Evolutionary conservation across 2,113 vertebrate genomes (phyloP).

Genomic region (Xiphias gladius): DNA sequence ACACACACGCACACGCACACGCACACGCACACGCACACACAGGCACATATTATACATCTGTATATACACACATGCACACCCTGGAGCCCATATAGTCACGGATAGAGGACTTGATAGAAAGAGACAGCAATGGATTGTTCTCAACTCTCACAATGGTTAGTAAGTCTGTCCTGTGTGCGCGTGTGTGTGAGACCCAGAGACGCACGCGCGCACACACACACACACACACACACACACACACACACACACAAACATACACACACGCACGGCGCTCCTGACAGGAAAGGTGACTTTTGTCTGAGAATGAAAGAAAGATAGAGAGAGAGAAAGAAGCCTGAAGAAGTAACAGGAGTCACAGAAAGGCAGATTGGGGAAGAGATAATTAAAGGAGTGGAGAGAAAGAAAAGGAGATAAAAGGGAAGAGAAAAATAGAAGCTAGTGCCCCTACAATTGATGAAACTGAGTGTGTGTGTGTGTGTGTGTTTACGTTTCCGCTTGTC

Average conservation of each 20-base stretch:
- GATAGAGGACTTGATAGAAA: constrained; percentile 61
- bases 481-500: constrained; percentile 3
- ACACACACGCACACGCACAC: constrained; percentile 3
- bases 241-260: constrained; percentile 45
- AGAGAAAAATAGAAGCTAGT: neutral
- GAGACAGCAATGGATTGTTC: constrained; percentile 72
- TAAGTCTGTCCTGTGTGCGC: neutral
- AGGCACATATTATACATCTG: constrained; percentile 15
- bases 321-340: neutral
- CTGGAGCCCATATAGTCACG: constrained; percentile 23
- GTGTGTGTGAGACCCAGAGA: constrained; percentile 10
- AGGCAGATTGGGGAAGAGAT: neutral
- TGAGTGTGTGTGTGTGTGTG: neutral
- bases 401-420: neutral
- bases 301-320: constrained; percentile 5
- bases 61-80: constrained; percentile 19
- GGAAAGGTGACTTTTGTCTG: constrained; percentile 59
- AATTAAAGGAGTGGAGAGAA: neutral
- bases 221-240: constrained; percentile 40
- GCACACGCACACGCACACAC: constrained; percentile 25
- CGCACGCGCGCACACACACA: constrained; percentile 36
- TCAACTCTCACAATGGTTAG: constrained; percentile 40
- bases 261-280: constrained; percentile 42
- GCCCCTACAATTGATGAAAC: neutral
- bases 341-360: neutral